Evolutionary conservation across 2,797 vertebrate species (phyloP).

Genomic region (Pachyuromys duprasi): DNA sequence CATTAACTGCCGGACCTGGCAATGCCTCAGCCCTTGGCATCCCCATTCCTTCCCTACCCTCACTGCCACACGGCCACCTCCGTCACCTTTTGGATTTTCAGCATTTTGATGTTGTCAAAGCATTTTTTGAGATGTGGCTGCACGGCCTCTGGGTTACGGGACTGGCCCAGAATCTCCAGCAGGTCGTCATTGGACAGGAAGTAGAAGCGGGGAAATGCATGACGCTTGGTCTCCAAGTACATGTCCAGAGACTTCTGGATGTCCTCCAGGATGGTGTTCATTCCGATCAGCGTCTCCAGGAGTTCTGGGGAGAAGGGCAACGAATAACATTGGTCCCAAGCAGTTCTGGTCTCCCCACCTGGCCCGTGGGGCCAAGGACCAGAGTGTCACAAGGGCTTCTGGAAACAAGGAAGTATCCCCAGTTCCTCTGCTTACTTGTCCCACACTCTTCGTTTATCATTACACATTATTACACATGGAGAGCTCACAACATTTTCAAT

Average conservation of each 20-base stretch:
- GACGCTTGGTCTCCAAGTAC: slow-evolving; percentile 94
- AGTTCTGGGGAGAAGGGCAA: slow-evolving; percentile 86
- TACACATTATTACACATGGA: neutral
- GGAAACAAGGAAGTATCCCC: neutral
- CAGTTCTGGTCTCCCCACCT: neutral
- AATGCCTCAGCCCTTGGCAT: neutral
- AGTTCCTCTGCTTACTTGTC: neutral
- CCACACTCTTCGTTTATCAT: neutral
- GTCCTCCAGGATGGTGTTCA: slow-evolving; percentile 91
- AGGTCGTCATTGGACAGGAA: slow-evolving; percentile 95
- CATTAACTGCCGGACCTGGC: neutral
- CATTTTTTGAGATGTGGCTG: slow-evolving; percentile 95
- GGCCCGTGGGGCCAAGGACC: neutral
- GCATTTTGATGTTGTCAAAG: slow-evolving; percentile 93
- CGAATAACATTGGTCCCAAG: neutral
- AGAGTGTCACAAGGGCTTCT: neutral
- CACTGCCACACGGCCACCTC: neutral
- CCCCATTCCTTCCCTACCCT: neutral
- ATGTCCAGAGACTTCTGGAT: slow-evolving; percentile 94
- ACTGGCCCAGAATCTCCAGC: slow-evolving; percentile 94
- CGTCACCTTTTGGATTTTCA: slow-evolving; percentile 90
- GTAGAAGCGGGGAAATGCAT: slow-evolving; percentile 94
- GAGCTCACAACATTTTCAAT: neutral
- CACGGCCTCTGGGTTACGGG: slow-evolving; percentile 92
- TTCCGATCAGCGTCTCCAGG: slow-evolving; percentile 88